Percentiles rank a stretch among this genome's conserved stretches.
These are phyloP conservation scores for Muscicapa comitata DNA, from an alignment of 2,797 vertebrate genomes.

Conservation along the genomic window DNA sequence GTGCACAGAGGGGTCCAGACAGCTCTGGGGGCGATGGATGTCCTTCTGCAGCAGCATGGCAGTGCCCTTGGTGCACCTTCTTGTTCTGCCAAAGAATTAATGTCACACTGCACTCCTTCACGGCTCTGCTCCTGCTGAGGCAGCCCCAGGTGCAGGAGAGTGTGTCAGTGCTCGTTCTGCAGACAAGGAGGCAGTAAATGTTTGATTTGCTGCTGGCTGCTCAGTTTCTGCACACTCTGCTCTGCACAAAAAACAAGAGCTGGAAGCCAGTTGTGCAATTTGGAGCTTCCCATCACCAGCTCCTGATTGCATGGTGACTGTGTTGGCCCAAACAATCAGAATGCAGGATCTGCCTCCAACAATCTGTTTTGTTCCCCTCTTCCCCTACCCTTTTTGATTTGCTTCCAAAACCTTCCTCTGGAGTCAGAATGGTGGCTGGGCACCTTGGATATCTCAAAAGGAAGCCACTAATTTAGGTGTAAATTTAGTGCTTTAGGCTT, in stretches of 20 bases:
- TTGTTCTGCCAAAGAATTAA: not conserved
- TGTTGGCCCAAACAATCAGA: not conserved
- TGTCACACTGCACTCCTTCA: not conserved
- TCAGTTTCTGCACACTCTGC: not conserved
- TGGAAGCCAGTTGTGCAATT: not conserved
- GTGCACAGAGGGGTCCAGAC: not conserved
- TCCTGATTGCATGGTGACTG: not conserved
- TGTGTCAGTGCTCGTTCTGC: not conserved
- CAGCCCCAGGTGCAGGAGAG: not conserved
- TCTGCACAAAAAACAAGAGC: not conserved
- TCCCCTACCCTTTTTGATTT: not conserved
- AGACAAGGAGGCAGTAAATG: not conserved
- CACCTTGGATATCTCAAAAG: not conserved
- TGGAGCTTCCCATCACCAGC: not conserved
- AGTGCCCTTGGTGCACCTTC: not conserved
- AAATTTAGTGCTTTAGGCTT: conserved; percentile 35
- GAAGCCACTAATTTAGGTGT: not conserved
- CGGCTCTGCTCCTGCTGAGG: not conserved
- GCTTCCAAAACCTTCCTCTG: conserved; percentile 16
- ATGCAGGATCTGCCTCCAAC: not conserved
- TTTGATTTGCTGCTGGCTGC: not conserved
- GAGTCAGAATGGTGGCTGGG: not conserved
- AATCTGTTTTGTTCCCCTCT: not conserved
- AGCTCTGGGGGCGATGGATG: not conserved
- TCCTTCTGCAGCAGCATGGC: not conserved